These are phyloP conservation scores for Ophion slaviceki DNA, from an alignment of 2,888 invertebrate genomes.

Conservation along the genomic window DNA sequence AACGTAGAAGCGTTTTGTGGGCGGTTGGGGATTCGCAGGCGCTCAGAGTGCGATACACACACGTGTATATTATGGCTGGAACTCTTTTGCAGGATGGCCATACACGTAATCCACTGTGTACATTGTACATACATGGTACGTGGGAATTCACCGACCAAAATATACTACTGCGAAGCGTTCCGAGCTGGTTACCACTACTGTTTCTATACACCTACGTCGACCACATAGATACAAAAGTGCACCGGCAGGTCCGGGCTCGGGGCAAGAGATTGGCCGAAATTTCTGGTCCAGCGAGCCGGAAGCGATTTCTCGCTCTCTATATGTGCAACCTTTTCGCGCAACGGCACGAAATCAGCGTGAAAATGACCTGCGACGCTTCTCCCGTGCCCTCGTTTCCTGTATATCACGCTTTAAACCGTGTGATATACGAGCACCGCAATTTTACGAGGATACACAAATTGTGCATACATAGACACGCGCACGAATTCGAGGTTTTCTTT, in stretches of 20 bases:
- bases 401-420: constrained; percentile 29
- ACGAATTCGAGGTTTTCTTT: background rate
- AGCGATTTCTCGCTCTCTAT: constrained; percentile 73
- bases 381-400: constrained; percentile 75
- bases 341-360: constrained; percentile 66
- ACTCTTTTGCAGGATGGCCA: constrained; percentile 12
- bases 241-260: constrained; percentile 41
- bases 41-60: background rate
- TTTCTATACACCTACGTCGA: constrained; percentile 32
- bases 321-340: constrained; percentile 66
- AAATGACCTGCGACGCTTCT: constrained; percentile 71
- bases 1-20: too few relatives aligned
- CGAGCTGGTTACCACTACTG: constrained; percentile 36
- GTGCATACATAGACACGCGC: background rate
- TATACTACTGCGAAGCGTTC: constrained; percentile 42
- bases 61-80: background rate
- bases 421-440: constrained; percentile 25
- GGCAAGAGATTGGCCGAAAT: constrained; percentile 73
- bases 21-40: background rate
- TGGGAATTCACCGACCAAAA: constrained; percentile 40
- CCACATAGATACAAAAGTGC: constrained; percentile 1
- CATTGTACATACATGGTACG: background rate
- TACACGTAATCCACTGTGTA: constrained; percentile 10
- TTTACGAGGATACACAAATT: background rate
- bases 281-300: constrained; percentile 76